These are phyloP conservation scores for Linnaemya vulpina DNA, from an alignment of 2,888 invertebrate species.

Conservation along the genomic window DNA sequence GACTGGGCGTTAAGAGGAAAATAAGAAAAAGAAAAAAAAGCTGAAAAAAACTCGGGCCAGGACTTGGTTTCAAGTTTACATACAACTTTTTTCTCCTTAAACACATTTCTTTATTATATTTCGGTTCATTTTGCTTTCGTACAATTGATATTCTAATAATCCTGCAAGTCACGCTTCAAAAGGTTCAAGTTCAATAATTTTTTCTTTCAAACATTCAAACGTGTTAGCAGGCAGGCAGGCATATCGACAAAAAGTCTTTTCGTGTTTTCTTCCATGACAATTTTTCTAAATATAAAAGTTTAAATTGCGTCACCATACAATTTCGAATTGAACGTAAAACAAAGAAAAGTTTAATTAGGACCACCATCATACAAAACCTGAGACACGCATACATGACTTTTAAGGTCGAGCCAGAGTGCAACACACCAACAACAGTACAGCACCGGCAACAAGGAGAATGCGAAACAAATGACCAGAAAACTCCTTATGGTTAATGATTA, in stretches of 20 bases:
- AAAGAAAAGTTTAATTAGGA: slow-evolving; percentile 65
- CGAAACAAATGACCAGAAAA: slow-evolving; percentile 20
- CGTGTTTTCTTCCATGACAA: slow-evolving; percentile 20
- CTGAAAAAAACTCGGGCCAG: slow-evolving; percentile 37
- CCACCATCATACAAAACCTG: slow-evolving; percentile 54
- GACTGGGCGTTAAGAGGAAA: slow-evolving; percentile 5
- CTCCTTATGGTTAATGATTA: slow-evolving; percentile 65
- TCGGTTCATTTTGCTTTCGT: slow-evolving; percentile 39
- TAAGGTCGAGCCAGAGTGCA: slow-evolving; percentile 59
- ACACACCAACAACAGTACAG: neutral
- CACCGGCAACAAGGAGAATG: slow-evolving; percentile 8
- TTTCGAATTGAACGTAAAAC: slow-evolving; percentile 44
- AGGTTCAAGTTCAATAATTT: slow-evolving; percentile 71
- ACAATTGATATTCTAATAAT: slow-evolving; percentile 60
- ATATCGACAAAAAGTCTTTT: neutral
- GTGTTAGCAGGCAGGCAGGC: no score
- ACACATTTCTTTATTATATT: neutral
- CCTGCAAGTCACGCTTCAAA: slow-evolving; percentile 72
- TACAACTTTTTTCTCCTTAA: slow-evolving; percentile 22
- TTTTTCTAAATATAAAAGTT: slow-evolving; percentile 44
- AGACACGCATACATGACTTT: slow-evolving; percentile 59
- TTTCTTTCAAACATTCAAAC: slow-evolving; percentile 20
- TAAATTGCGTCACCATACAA: slow-evolving; percentile 62
- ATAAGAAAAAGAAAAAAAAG: no score
- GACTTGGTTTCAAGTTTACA: slow-evolving; percentile 65